These are phyloP conservation scores for Uloborus diversus DNA, from an alignment of 1,140 invertebrate species.

Conservation along the genomic window DNA sequence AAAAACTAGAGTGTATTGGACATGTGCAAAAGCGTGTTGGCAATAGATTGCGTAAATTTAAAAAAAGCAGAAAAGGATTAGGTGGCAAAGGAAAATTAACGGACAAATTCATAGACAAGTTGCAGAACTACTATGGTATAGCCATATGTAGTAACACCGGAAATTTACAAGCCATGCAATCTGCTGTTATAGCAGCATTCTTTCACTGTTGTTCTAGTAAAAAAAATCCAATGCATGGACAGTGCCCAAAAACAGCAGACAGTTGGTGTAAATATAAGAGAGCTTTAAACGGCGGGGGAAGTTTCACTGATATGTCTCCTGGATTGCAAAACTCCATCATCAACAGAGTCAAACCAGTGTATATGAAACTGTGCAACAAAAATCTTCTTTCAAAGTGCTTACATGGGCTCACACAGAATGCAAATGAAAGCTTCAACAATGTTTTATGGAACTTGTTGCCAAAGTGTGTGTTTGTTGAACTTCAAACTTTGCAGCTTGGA, in stretches of 20 bases:
- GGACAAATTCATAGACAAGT: too few relatives aligned
- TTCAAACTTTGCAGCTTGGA: too few relatives aligned
- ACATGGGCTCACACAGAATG: slow-evolving; percentile 13
- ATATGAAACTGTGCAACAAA: background rate
- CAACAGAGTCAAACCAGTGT: background rate
- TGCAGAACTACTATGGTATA: too few relatives aligned
- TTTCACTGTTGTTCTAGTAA: slow-evolving; percentile 2
- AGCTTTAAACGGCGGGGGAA: too few relatives aligned
- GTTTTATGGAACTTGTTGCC: too few relatives aligned
- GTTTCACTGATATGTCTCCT: background rate
- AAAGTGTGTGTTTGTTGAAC: too few relatives aligned
- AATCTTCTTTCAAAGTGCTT: slow-evolving; percentile 25
- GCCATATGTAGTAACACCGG: background rate
- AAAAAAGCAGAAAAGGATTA: slow-evolving; percentile 21
- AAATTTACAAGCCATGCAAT: slow-evolving; percentile 2
- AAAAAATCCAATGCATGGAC: too few relatives aligned
- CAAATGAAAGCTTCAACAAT: too few relatives aligned
- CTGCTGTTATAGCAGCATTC: background rate
- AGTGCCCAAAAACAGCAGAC: too few relatives aligned
- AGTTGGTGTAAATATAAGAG: slow-evolving; percentile 12
- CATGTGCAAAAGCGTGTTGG: slow-evolving; percentile 14
- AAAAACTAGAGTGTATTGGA: slow-evolving; percentile 4
- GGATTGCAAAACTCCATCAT: background rate
- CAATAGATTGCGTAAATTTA: background rate
- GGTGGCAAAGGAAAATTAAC: too few relatives aligned